Evolutionary conservation across 2,113 vertebrate species (phyloP).

Genomic region (Microcebus murinus): DNA sequence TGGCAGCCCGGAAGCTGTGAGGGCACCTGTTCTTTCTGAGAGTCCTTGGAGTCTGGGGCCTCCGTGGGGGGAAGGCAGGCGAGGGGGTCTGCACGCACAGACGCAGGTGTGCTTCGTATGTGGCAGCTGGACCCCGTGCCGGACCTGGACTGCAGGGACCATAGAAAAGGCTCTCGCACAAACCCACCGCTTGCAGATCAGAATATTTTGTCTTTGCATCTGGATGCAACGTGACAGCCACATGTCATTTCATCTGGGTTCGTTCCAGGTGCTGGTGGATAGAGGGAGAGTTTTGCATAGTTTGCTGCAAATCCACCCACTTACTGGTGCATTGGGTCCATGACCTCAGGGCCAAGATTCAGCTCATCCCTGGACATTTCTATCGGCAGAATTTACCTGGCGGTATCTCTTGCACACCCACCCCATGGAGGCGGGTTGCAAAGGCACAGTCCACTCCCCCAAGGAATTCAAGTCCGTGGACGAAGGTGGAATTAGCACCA

Average conservation of each 20-base stretch:
- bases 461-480: background rate
- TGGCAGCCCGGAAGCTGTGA: background rate
- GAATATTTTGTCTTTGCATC: background rate
- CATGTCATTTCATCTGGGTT: background rate
- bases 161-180: fast-evolving
- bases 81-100: background rate
- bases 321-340: fast-evolving
- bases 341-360: fast-evolving
- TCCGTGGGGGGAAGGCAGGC: fast-evolving
- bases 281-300: background rate
- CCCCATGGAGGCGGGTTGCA: fast-evolving
- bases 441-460: background rate
- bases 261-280: fast-evolving
- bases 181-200: fast-evolving
- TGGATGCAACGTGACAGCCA: fast-evolving
- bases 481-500: too few relatives aligned
- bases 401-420: fast-evolving
- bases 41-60: too few relatives aligned
- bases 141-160: background rate
- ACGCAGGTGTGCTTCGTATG: fast-evolving
- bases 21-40: background rate
- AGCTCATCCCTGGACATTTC: fast-evolving
- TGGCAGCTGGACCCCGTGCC: fast-evolving
- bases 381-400: fast-evolving
- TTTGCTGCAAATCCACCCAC: background rate